Evolutionary conservation across 2,888 invertebrate species (phyloP), one percentile per base, ranked within the genome.

Genomic region (Actias luna): DNA sequence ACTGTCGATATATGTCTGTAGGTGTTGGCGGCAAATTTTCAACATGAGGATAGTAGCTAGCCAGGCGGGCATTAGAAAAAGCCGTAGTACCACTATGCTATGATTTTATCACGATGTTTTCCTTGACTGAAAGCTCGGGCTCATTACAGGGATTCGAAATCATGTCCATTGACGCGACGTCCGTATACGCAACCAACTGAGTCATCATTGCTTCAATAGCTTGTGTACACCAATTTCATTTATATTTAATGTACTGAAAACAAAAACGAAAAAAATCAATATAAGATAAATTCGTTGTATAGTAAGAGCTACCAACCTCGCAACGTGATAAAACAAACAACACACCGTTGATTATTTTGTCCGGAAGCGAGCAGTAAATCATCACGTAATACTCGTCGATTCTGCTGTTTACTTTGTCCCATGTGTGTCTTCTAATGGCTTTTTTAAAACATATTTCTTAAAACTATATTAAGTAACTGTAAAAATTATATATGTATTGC

Each of bases 291-390:
- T 25, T 12, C 4, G 25, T 14, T 39, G 16, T 42, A 39, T 29
- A 29, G 18, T 57, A 27, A 31, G n/a, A 18, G 22, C 29, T 29
- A 62, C 36, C 39, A 31, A 60, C 46, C 29, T 50, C 0, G 46
- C n/a, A 16, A 3, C 55, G 39, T 63, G 64, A 61, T 67, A 69
- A 70, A 64, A 70, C 60, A 65, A 65, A 59, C 46, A 25, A 39
- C 42, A 42, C 8, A 29, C 58, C 61, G 64, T 65, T 63, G 55
- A 64, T 67, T 70, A 42, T 64, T 55, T 61, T 65, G 62, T 67
- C 60, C 64, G 72, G 69, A 71, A 73, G 69, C 61, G 60, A 57
- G 64, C 64, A 63, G 67, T 71, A 70, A 73, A 72, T 72, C 72
- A 73, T 61, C 29, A 59, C 33, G 64, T 71, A 70, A 70, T n/a